Evolutionary conservation across 2,888 invertebrate species (phyloP).

Genomic region (Cryptophagus acutangulus): DNA sequence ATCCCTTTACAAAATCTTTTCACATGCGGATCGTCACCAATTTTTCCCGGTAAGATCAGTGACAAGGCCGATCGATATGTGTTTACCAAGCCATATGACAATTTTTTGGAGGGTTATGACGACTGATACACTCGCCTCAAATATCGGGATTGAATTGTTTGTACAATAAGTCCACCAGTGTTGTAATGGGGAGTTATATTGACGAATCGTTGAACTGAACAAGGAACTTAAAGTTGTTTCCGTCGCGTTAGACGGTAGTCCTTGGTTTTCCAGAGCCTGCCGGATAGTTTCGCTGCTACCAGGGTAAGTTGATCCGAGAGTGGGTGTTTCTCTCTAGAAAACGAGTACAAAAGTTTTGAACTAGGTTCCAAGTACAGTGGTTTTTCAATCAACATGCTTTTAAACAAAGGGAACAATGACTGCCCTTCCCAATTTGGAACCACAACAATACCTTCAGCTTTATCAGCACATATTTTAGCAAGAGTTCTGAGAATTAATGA

Average conservation of each 20-base stretch:
- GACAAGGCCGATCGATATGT: conserved; percentile 6
- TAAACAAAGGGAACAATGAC: background rate
- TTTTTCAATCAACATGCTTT: background rate
- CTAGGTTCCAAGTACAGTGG: background rate
- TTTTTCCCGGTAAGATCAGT: background rate
- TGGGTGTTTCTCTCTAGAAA: no score
- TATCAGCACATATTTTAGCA: conserved; percentile 8
- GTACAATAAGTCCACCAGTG: background rate
- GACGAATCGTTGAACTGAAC: background rate
- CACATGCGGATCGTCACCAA: background rate
- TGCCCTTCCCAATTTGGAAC: conserved; percentile 7
- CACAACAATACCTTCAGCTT: conserved; percentile 6
- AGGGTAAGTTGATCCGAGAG: conserved; percentile 6
- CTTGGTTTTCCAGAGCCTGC: background rate
- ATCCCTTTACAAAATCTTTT: conserved; percentile 9
- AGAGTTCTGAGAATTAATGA: conserved; percentile 4
- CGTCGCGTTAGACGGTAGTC: no score
- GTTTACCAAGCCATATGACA: no score
- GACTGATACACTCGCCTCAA: no score
- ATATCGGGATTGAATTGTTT: no score
- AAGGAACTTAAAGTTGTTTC: no score
- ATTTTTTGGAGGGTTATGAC: no score
- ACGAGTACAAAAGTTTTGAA: conserved; percentile 4
- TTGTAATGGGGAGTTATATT: no score
- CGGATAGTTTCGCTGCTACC: no score